Base-by-base conservation (phyloP, 1,140 invertebrate species). In the Rhyacophila brunnea region DNA sequence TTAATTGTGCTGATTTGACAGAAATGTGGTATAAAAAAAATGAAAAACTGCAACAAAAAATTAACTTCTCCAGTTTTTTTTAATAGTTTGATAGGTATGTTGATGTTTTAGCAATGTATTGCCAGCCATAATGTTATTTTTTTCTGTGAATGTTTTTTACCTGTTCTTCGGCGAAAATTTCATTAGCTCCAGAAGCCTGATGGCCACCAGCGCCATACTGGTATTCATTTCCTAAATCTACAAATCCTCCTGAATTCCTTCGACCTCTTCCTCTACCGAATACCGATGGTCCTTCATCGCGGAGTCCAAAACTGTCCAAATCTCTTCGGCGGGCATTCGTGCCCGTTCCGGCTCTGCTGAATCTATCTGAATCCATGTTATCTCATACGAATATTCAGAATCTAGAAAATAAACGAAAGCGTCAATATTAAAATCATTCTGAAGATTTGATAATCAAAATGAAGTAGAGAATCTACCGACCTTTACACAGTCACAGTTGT, bases 131-230 rank as follows among this genome's bases (percentile, higher is more conserved):
- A 35, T 35, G 34, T 35, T 35, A 7, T n/a, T 35, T 35, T 35
- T 35, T 35, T 35, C 34, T n/a, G n/a, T n/a, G n/a, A n/a, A n/a
- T n/a, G n/a, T n/a, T 69, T 67, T 20, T n/a, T 69, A 80, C 91
- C 81, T 91, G 89, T 78, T 93, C 91, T 71, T 93, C 89, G 15
- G 90, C 89, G 75, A 92, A 95, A 34, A 95, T 81, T 75, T 95
- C 92, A 77, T 93, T 93, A 17, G 87, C 85, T 56, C 88, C 87
- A 38, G 88, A 87, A n/a, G 86, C 86, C 74, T 90, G 88, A 72
- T 91, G 89, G 28, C 90, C 89, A 68, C 88, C 87, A 40, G 84
- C 82, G 49, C 83, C 85, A 73, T 89, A 83, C 66, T 85, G 85
- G 78, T 87, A 85, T 70, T 86, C 85, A 75, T 84, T 85, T n/a